These are phyloP conservation scores for Harpagoxenus sublaevis DNA, from an alignment of 2,888 invertebrate species.

Conservation along the genomic window DNA sequence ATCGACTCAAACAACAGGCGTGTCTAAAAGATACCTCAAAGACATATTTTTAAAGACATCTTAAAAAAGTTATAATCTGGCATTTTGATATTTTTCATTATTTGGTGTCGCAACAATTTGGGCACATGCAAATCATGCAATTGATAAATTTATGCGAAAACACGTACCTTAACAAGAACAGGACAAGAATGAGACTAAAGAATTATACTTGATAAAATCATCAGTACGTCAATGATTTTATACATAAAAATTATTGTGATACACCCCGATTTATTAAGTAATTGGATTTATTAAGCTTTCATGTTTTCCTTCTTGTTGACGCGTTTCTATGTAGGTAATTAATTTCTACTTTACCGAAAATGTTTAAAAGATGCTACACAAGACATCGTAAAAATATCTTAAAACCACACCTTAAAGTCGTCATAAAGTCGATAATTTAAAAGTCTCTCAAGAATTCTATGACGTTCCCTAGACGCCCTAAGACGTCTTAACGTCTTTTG, in stretches of 20 bases:
- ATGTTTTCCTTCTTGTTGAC: no score
- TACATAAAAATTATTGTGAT: no score
- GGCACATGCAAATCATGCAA: background rate
- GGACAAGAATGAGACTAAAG: background rate
- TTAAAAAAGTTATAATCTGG: background rate
- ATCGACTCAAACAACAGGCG: background rate
- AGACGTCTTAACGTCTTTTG: background rate
- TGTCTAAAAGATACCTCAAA: background rate
- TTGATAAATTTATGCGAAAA: background rate
- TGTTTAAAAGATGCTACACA: no score
- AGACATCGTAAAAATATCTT: no score
- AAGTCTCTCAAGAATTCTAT: background rate
- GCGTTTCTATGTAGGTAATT: background rate
- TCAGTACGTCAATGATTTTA: no score
- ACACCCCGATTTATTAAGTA: no score
- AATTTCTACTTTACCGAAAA: background rate
- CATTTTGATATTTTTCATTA: background rate
- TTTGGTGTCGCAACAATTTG: background rate
- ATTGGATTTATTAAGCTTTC: no score
- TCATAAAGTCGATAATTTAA: background rate
- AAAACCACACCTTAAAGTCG: background rate
- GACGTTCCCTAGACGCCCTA: background rate
- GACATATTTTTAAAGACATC: background rate
- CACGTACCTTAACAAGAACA: background rate
- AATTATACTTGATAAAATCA: no score